Evolutionary conservation across 2,888 invertebrate genomes (phyloP), one percentile per base, ranked within the genome.

Genomic region (Euclidia mi): DNA sequence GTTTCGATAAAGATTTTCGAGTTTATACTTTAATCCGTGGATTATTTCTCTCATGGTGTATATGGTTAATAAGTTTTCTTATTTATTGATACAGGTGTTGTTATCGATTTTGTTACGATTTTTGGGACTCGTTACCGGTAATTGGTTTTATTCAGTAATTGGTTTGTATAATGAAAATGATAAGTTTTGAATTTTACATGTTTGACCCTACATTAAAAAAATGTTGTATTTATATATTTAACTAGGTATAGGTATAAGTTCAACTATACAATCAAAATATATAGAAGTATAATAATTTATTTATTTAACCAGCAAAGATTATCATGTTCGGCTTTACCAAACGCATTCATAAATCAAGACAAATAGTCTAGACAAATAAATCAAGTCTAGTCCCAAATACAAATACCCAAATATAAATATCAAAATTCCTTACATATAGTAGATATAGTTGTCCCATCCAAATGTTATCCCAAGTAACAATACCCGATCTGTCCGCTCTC

Each of bases 1-100:
- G 64, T 62, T 58, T 68, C 65, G 70, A 75, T 62, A 74, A 71
- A 58, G 47, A 66, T 65, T 63, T 52, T 63, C 32, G 57, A 65
- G 48, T 38, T 50, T 58, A 49, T 32, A 50, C 40, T 37, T 65
- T 29, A 42, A 62, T 57, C 40, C 41, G 29, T 53, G 29, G 43
- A 9, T 61, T 47, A 6, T 67, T 50, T 53, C 41, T 63, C 41
- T 60, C 12, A 47, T 59, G 53, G 40, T 34, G 34, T 52, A 45
- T 43, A 38, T 47, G 51, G 56, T 41, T 57, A 64, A 70, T 70
- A 73, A 59, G 42, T 32, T 69, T 43, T 32, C 20, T 44, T 57
- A 38, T 73, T 71, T 73, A 72, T 63, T 59, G 35, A 25, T 49
- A 47, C 53, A 65, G 53, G 38, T 59, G 56, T 20, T 50, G 50